Conservation (phyloP, 2,888 invertebrate species). For the Therioaphis trifolii region DNA sequence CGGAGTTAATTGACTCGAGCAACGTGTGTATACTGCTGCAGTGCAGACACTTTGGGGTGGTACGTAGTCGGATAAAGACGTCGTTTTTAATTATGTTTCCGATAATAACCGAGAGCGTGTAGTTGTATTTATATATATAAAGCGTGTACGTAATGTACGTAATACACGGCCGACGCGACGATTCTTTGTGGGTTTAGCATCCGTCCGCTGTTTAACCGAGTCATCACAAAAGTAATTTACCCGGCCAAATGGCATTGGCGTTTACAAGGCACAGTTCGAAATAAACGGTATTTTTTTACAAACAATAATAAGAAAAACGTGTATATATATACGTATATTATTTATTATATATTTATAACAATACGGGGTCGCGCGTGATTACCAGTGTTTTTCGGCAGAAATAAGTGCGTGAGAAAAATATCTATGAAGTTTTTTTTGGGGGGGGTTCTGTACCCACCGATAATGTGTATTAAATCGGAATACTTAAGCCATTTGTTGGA, state of each 20-base stretch:
- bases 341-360: background rate
- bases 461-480: constrained; percentile 35
- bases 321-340: background rate
- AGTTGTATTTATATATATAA: background rate
- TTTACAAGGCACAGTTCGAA: background rate
- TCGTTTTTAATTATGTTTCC: constrained; percentile 14
- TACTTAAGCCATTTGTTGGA: background rate
- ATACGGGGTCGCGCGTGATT: background rate
- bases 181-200: background rate
- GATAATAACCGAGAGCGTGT: background rate
- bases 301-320: background rate
- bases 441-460: too few relatives aligned
- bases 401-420: constrained; percentile 29
- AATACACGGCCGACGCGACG: background rate
- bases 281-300: constrained; percentile 12
- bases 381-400: constrained; percentile 18
- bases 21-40: too few relatives aligned
- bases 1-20: background rate
- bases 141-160: background rate
- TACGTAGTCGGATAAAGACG: too few relatives aligned
- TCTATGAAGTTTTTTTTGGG: background rate
- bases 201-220: background rate
- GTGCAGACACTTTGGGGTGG: too few relatives aligned
- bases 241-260: background rate
- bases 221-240: constrained; percentile 41